Percentiles rank a stretch among this genome's conserved stretches.
phyloP scores from a whole-genome alignment of 2,113 vertebrate species.

The Typhlomys cinereus region DNA sequence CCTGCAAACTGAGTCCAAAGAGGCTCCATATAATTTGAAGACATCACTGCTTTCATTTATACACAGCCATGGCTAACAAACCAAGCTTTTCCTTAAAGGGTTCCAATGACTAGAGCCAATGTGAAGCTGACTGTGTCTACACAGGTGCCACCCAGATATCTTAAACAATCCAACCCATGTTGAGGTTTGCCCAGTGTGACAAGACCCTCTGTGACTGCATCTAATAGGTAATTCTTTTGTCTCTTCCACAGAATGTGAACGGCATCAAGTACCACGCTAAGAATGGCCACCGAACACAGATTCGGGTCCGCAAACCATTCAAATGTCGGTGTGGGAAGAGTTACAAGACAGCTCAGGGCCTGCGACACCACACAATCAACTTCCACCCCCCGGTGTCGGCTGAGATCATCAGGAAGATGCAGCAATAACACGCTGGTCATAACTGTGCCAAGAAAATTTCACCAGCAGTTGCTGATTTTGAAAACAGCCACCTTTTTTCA shows the following conservation, averaged over 20 bases:
- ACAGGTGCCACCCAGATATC: neutral
- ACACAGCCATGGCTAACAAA: neutral
- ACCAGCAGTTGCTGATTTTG: constrained; percentile 93
- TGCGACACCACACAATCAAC: constrained; percentile 99
- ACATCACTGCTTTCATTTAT: neutral
- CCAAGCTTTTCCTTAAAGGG: neutral
- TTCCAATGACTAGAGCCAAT: neutral
- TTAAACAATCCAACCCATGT: accelerated
- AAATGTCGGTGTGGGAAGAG: constrained; percentile 99
- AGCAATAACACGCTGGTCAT: constrained; percentile 92
- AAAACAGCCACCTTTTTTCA: constrained; percentile 90
- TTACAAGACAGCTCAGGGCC: constrained; percentile 99
- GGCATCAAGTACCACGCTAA: constrained; percentile 99
- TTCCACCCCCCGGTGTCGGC: constrained; percentile 96
- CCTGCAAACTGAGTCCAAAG: neutral
- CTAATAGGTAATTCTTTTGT: constrained; percentile 32
- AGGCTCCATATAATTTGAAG: neutral
- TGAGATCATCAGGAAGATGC: constrained; percentile 98
- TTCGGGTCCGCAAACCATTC: constrained; percentile 97
- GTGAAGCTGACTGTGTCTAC: neutral
- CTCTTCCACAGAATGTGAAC: constrained; percentile 93
- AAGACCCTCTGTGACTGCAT: accelerated
- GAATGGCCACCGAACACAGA: constrained; percentile 98
- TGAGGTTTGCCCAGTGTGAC: neutral
- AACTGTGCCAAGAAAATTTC: constrained; percentile 90